Evolutionary conservation across 2,888 invertebrate genomes (phyloP), one percentile per base, ranked within the genome.

Genomic region (Liodrosophila aerea): DNA sequence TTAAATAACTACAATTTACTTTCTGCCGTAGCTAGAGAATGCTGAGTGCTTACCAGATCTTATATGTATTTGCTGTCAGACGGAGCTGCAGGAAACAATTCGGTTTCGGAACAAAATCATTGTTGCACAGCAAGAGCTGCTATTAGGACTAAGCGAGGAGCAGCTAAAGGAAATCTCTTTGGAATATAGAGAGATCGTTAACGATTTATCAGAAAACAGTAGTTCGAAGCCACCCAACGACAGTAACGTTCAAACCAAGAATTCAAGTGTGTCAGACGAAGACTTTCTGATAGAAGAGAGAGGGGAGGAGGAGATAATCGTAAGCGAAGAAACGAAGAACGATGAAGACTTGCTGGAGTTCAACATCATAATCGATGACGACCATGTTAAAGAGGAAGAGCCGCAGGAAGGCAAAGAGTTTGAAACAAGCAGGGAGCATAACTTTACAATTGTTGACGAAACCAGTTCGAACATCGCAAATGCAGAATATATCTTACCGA

Each of bases 31-130:
- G 71, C 36, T 71, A 18, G 74, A 73, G 53, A 61, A 57, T 46
- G 40, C 30, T 1, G 36, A 51, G 8, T 64, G 45, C 13, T 39
- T 71, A 34, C 71, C 71, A 7, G 60, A 73, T 5, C 53, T 73
- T 3, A 73, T 71, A 34, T 71, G 71, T 15, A 60, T 69, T 51
- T 71, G 61, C 41, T 76, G 76, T 11, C 72, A 78, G 33, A 59
- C 63, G 7, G 58, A 64, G 13, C 30, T 78, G 11, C 59, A 60
- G 1, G 69, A 64, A 22, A 68, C 73, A 7, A 61, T 72, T 4
- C 11, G 58, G 16, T 76, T 76, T 22, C 64, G 83, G 1, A 34
- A 75, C 7, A 59, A 69, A 27, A 60, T 68, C 1, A 34, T 82
- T 30, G 51, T 46, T n/a, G 54, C 69, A 1, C 80, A 76, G 4